Evolutionary conservation across 1,140 invertebrate genomes (phyloP), one percentile per base, ranked within the genome.

Genomic region (Aporrectodea caliginosa): DNA sequence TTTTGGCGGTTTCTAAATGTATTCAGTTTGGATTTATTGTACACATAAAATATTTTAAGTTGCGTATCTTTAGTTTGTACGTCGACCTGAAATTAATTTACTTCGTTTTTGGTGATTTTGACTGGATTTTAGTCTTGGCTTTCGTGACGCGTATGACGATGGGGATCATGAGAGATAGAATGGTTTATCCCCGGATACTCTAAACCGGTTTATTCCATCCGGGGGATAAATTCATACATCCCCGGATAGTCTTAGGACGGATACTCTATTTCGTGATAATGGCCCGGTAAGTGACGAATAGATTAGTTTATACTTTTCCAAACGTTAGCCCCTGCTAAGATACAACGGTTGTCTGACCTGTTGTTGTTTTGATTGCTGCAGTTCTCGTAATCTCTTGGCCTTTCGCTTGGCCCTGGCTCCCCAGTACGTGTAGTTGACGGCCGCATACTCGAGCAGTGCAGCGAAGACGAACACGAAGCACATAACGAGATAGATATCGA

Each of bases 341-440:
- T 58, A 22, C 22, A 12, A 12, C 22, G 43, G 22, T 58, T 58
- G 43, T 58, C 22, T 6, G 6, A 12, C 6, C 22, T 58, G 43
- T 58, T 58, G 43, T 58, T 58, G 43, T 58, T 58, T 6, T 58
- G 6, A 22, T 58, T 58, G 43, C 22, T 58, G 30, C 35, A 73
- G 78, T 58, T 35, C 29, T 27, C 58, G 32, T 22, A 69, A 69
- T 79, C 80, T 27, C 80, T 86, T 87, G 84, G 89, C 83, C 91
- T 93, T 86, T 94, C 95, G 89, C 95, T 98, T 89, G 93, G 95
- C 6, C 93, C 95, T 6, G 1, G 94, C 95, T 22, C 96, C 96
- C 97, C 97, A 99, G 88, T 98, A 98, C 0, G 95, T 98, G 88
- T 98, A 99, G 86, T 96, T 96, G 31, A 96, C 94, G 0, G 95